Evolutionary conservation across 2,113 vertebrate genomes (phyloP).

Genomic region (Ia io): DNA sequence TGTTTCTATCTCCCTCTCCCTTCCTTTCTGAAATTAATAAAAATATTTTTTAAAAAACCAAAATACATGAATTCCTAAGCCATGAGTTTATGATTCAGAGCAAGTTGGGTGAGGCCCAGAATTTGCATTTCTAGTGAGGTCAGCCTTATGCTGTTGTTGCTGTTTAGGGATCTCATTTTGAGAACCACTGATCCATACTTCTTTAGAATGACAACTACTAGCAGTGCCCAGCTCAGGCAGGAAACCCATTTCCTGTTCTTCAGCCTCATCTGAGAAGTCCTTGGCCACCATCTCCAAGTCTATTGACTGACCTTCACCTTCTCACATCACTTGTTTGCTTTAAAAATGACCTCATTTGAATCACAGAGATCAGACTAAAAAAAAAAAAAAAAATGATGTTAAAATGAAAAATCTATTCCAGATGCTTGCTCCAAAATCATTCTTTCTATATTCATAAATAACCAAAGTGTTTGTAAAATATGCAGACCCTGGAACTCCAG

Average conservation of each 20-base stretch:
- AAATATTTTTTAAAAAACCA: too few species aligned
- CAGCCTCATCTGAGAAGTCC: background rate
- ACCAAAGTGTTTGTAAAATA: background rate
- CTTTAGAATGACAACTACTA: background rate
- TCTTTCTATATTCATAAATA: background rate
- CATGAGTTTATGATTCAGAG: background rate
- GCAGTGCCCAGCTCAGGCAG: background rate
- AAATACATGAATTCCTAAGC: background rate
- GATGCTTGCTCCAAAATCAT: background rate
- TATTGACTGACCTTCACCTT: background rate
- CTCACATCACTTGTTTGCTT: background rate
- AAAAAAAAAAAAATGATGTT: background rate
- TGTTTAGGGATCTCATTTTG: background rate
- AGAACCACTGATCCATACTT: background rate
- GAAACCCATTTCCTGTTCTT: background rate
- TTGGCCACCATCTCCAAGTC: background rate
- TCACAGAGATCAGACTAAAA: background rate
- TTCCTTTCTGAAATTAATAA: too few species aligned
- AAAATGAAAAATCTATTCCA: background rate
- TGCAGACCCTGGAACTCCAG: background rate
- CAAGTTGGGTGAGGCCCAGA: accelerated
- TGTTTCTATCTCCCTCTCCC: too few species aligned
- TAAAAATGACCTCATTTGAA: background rate
- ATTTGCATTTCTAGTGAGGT: background rate
- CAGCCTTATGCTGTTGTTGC: too few species aligned